A percentile compares a stretch with the other conserved stretches of the same genome.
Evolutionary conservation across 2,797 vertebrate species (phyloP).

Genomic region (Emydoidea blandingii): DNA sequence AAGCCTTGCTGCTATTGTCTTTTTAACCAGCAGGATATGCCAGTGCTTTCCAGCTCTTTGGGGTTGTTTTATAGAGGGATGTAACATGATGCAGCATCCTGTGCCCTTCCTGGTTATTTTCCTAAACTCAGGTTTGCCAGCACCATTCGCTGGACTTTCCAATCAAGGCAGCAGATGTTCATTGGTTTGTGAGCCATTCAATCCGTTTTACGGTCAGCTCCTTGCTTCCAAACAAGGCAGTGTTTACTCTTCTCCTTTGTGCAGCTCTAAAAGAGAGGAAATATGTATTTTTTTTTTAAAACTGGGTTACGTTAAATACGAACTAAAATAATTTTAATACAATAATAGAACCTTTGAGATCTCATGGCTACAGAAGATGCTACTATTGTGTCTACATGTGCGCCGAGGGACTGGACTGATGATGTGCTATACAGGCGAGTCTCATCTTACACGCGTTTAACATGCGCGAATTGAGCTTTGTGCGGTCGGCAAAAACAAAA

Average conservation of each 20-base stretch:
- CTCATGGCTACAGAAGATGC: neutral
- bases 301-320: neutral
- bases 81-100: constrained; percentile 20
- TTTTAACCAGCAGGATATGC: neutral
- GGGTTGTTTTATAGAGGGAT: neutral
- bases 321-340: neutral
- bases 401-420: rapidly evolving
- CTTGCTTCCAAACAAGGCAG: neutral
- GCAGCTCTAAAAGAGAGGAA: neutral
- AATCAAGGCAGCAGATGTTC: constrained; percentile 16
- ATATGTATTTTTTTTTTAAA: neutral
- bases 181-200: neutral
- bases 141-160: constrained; percentile 49
- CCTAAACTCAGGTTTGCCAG: neutral
- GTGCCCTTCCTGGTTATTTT: constrained; percentile 35
- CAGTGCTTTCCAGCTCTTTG: constrained; percentile 8
- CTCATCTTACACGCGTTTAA: too few species aligned
- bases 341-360: neutral
- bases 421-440: neutral
- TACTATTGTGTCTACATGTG: rapidly evolving
- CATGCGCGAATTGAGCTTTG: too few species aligned
- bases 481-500: too few species aligned
- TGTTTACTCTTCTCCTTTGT: neutral
- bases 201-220: neutral
- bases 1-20: constrained; percentile 52